Conservation (phyloP, 2,797 vertebrate species). For the Poeciliopsis presidionis region DNA sequence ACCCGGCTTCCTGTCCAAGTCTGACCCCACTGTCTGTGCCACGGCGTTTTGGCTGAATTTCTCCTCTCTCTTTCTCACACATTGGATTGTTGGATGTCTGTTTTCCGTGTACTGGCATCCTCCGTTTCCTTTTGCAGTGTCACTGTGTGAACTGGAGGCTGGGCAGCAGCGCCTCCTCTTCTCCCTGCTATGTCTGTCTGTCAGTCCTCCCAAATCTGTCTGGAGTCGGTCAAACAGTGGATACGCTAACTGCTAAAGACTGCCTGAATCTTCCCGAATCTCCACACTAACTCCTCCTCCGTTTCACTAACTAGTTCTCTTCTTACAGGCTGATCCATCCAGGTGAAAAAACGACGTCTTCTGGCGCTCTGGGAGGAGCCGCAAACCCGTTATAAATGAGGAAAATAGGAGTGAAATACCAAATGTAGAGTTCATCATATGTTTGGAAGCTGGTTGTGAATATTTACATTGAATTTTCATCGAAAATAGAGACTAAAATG, state of each 20-base stretch:
- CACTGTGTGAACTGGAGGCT: conserved; percentile 59
- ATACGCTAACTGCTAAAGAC: conserved; percentile 57
- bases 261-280: conserved; percentile 47
- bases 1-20: conserved; percentile 50
- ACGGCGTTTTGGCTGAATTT: conserved; percentile 53
- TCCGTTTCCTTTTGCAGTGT: conserved; percentile 48
- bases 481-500: background rate
- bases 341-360: conserved; percentile 56
- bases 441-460: background rate
- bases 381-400: conserved; percentile 17
- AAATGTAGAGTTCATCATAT: conserved; percentile 17
- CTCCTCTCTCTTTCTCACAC: conserved; percentile 30
- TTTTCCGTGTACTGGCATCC: conserved; percentile 53
- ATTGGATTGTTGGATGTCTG: conserved; percentile 52
- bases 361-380: conserved; percentile 37
- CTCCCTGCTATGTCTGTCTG: conserved; percentile 37
- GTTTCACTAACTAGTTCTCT: conserved; percentile 70
- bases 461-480: background rate
- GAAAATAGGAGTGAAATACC: conserved; percentile 4
- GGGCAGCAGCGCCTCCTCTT: conserved; percentile 38
- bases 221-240: conserved; percentile 59
- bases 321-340: conserved; percentile 62
- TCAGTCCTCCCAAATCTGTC: conserved; percentile 50
- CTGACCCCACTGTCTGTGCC: conserved; percentile 57
- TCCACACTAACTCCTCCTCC: conserved; percentile 68